Evolutionary conservation across 1,140 invertebrate genomes (phyloP).

Genomic region (Cydia amplana): DNA sequence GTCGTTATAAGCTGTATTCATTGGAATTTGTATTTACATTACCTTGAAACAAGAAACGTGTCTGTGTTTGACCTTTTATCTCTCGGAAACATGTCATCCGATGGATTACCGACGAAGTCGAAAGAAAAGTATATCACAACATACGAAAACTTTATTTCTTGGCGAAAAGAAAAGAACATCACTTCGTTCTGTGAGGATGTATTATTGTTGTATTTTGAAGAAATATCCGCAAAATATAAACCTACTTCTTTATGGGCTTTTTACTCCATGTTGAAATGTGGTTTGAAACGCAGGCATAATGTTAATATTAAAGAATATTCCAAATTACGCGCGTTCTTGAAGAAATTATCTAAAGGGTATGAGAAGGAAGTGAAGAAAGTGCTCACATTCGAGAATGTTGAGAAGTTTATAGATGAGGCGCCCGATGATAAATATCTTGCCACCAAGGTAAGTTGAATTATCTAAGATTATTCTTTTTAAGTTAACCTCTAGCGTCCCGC

Average conservation of each 20-base stretch:
- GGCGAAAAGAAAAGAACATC: neutral
- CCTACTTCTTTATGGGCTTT: neutral
- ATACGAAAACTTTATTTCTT: conserved; percentile 5
- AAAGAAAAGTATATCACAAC: neutral
- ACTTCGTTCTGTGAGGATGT: neutral
- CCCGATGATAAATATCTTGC: conserved; percentile 7
- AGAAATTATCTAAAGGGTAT: neutral
- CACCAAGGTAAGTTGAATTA: neutral
- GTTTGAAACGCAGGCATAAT: neutral
- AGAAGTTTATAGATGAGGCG: neutral
- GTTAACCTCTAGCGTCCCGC: no score
- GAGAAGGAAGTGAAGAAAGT: neutral
- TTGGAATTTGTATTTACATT: neutral
- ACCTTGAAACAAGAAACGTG: no score
- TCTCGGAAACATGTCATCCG: neutral
- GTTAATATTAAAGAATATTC: neutral
- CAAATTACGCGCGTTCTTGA: neutral
- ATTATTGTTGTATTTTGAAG: neutral
- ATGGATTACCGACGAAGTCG: neutral
- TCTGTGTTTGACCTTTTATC: no score
- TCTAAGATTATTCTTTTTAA: no score
- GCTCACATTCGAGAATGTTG: neutral
- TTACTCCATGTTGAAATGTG: conserved; percentile 15
- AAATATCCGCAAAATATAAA: neutral
- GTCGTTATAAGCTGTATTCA: neutral